phyloP scores from a whole-genome alignment of 1,140 invertebrate species.

The Orussus abietinus region DNA sequence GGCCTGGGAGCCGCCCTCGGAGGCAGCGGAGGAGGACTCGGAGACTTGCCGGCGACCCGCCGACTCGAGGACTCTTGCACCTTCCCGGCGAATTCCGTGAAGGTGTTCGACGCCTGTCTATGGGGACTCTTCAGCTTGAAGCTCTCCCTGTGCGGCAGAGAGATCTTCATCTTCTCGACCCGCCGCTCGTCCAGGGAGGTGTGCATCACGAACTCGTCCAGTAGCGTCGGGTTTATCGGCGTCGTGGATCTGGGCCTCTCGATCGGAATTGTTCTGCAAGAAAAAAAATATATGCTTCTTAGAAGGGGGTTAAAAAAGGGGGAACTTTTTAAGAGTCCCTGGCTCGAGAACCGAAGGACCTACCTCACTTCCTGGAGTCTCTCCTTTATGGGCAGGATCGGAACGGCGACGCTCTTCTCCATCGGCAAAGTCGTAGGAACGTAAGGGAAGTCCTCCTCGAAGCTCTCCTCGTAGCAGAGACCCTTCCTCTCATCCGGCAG shows the following conservation, averaged over 20 bases:
- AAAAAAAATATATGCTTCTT: no score
- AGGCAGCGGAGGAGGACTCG: constrained; percentile 51
- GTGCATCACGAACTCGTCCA: constrained; percentile 68
- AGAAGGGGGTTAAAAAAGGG: no score
- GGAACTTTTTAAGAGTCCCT: no score
- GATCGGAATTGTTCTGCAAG: constrained; percentile 76
- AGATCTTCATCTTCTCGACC: constrained; percentile 66
- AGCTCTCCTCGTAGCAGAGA: constrained; percentile 74
- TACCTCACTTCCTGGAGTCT: constrained; percentile 60
- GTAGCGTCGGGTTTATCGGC: constrained; percentile 70
- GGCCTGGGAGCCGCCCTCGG: constrained; percentile 45
- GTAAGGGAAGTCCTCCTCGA: constrained; percentile 83
- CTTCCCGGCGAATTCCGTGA: constrained; percentile 44
- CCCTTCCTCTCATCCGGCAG: constrained; percentile 64
- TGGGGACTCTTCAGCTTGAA: constrained; percentile 46
- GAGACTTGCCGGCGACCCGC: constrained; percentile 27
- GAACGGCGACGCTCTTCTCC: constrained; percentile 75
- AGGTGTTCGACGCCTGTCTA: constrained; percentile 38
- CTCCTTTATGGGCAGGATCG: constrained; percentile 76
- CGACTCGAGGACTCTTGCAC: constrained; percentile 11
- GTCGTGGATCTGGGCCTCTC: constrained; percentile 83
- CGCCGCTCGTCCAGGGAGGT: constrained; percentile 38
- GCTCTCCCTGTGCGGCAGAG: constrained; percentile 61
- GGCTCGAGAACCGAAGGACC: no score
- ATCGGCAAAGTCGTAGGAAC: constrained; percentile 79